Base-by-base conservation (phyloP, 2,797 vertebrate genomes). In the Cyprinodon diabolis region DNA sequence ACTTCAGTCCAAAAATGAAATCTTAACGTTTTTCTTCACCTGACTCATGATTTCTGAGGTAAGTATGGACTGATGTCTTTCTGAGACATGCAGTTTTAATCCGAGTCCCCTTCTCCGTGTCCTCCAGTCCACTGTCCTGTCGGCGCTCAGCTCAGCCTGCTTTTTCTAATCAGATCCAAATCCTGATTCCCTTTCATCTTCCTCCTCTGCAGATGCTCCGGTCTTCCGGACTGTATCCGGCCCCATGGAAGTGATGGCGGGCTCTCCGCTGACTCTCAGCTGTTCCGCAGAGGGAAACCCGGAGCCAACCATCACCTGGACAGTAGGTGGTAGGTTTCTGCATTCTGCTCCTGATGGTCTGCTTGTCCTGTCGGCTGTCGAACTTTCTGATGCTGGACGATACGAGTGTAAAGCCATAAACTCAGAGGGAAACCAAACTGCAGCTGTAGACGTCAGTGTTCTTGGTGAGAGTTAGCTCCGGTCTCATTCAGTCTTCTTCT, bases 231-330 rank as follows among this genome's bases (percentile, higher is more conserved):
- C 3, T 15, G 63, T 82, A 0, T 74, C 83, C 0, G 77, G 74
- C 40, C 21, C 76, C 0, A 56, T 67, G 8, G 0, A 43, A 45
- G 77, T 91, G 78, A 86, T 72, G 86, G 78, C 87, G 23, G 88
- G 92, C 63, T 89, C 91, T 71, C 87, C 73, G 37, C 63, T 93
- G 66, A 85, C 49, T 5, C 90, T 94, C 73, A 83, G 1, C 17
- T 94, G 91, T 80, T 87, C 84, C 1, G 93, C 71, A 0, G 86
- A 90, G 60, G 95, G 90, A 79, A 92, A 91, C 68, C 89, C 86
- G 0, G 58, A 72, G 48, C 91, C 93, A 40, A 48, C 21, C 6
- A 54, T 92, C 43, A 71, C n/a, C 55, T 95, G 94, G 30, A 63
- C 55, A 1, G 14, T 68, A 1, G 76, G 47, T 0, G 87, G 87